Percentiles rank a stretch among this genome's conserved stretches.
phyloP scores from a whole-genome alignment of 2,888 invertebrate genomes.

The Parnassius apollo region DNA sequence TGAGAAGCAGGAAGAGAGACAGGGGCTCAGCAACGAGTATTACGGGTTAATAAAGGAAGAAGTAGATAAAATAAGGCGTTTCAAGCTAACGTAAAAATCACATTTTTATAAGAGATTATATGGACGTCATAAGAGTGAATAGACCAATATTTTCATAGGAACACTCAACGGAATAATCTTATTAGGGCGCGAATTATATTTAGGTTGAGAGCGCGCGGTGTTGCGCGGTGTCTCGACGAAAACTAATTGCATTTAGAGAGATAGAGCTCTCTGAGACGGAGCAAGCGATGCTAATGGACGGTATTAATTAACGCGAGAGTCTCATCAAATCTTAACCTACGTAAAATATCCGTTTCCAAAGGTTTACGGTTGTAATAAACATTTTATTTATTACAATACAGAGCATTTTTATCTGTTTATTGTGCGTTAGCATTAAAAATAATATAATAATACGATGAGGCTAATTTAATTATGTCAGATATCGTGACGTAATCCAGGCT shows the following conservation, averaged over 20 bases:
- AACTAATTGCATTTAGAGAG: slow-evolving; percentile 74
- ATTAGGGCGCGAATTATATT: slow-evolving; percentile 72
- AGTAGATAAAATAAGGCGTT: not conserved
- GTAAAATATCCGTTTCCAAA: slow-evolving; percentile 54
- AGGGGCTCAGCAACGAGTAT: too few species aligned
- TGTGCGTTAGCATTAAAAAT: slow-evolving; percentile 2
- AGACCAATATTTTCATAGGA: slow-evolving; percentile 62
- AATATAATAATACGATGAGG: not conserved
- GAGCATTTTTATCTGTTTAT: slow-evolving; percentile 6
- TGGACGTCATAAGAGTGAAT: slow-evolving; percentile 18
- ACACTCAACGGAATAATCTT: slow-evolving; percentile 63
- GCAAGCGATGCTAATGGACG: slow-evolving; percentile 77
- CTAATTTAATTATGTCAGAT: too few species aligned
- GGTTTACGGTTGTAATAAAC: slow-evolving; percentile 20
- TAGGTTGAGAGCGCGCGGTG: slow-evolving; percentile 63
- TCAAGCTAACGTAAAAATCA: not conserved
- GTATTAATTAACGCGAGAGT: slow-evolving; percentile 75
- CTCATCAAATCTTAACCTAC: slow-evolving; percentile 68
- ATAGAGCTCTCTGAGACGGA: slow-evolving; percentile 63
- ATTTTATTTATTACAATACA: slow-evolving; percentile 18
- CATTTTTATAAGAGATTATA: slow-evolving; percentile 1
- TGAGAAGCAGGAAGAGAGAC: too few species aligned
- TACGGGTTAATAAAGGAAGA: too few species aligned
- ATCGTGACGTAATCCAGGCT: too few species aligned
- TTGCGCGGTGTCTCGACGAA: slow-evolving; percentile 63